Base-by-base conservation (phyloP, 2,797 vertebrate genomes). In the Lagodon rhomboides region DNA sequence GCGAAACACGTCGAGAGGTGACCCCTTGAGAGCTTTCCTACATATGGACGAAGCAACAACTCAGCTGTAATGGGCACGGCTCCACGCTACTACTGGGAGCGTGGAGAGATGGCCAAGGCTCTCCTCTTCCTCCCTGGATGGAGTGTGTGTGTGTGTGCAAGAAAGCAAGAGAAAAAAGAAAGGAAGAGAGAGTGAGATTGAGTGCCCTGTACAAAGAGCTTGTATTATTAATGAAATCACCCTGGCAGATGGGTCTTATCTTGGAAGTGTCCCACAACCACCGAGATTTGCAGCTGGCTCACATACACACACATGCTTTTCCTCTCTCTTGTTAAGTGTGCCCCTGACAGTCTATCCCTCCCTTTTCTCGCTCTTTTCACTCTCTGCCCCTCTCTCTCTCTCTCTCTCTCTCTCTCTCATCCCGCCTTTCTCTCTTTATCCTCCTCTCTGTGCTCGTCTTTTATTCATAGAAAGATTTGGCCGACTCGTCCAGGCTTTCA, bases 191-290 rank as follows among this genome's bases (percentile, higher is more conserved):
- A 85, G 85, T 68, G 82, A 83, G 84, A 89, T 77, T 87, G 91
- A 93, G 89, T 91, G 88, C 84, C 76, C 83, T 80, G 85, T 89
- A 93, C 92, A 93, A 92, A 94, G 87, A 89, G 79, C 82, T 67
- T 96, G 92, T 93, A 95, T 95, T 95, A 95, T 95, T 95, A 92
- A 95, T 95, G 82, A 90, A 86, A 91, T 91, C 81, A 90, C 85
- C 88, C 88, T 82, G 87, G 91, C 92, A 94, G 93, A 95, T 94
- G 93, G 93, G 90, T 89, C 86, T 93, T 88, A 84, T 94, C 92
- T 91, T 91, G 91, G 89, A 92, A 91, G 89, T 85, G 91, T 93
- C 89, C 91, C 87, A 90, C 91, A 86, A 90, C 89, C 84, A 85
- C 83, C 23, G 82, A 90, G 84, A 94, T 90, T 88, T 91, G 87